phyloP scores from a whole-genome alignment of 2,888 invertebrate genomes.

The Tetragnatha montana region DNA sequence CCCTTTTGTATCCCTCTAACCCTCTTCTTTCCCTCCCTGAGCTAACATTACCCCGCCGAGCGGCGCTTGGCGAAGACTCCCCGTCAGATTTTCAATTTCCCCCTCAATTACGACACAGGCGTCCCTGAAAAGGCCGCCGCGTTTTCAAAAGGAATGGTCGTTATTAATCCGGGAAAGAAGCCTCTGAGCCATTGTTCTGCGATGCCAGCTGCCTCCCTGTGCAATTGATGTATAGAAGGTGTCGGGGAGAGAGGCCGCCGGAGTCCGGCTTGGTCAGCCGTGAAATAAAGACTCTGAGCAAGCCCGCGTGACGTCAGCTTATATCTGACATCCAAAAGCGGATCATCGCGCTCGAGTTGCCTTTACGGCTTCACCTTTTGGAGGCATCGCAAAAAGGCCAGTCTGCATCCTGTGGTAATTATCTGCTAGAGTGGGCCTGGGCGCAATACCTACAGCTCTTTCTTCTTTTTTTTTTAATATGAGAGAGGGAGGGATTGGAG shows the following conservation, averaged over 20 bases:
- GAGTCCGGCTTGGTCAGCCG: conserved; percentile 65
- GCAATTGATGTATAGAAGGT: conserved; percentile 68
- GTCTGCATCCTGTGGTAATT: conserved; percentile 57
- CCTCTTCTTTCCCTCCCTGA: no score
- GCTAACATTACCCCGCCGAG: no score
- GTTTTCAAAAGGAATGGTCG: conserved; percentile 45
- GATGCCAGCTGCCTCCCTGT: neutral
- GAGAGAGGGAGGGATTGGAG: conserved; percentile 4
- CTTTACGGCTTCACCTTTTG: conserved; percentile 64
- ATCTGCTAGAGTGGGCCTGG: conserved; percentile 63
- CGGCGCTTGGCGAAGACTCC: no score
- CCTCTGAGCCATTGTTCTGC: conserved; percentile 30
- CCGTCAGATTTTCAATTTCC: neutral
- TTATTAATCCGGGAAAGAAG: conserved; percentile 56
- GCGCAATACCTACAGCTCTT: conserved; percentile 51
- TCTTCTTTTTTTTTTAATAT: conserved; percentile 29
- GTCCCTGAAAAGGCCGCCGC: neutral
- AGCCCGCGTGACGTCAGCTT: conserved; percentile 68
- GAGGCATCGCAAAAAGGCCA: conserved; percentile 53
- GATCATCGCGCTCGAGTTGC: conserved; percentile 68
- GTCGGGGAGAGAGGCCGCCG: conserved; percentile 58
- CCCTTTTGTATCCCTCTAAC: no score
- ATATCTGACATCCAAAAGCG: conserved; percentile 69
- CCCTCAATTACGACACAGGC: neutral
- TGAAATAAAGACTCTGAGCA: conserved; percentile 69